phyloP scores from a whole-genome alignment of 2,113 vertebrate species.

The Muscicapa adusta region DNA sequence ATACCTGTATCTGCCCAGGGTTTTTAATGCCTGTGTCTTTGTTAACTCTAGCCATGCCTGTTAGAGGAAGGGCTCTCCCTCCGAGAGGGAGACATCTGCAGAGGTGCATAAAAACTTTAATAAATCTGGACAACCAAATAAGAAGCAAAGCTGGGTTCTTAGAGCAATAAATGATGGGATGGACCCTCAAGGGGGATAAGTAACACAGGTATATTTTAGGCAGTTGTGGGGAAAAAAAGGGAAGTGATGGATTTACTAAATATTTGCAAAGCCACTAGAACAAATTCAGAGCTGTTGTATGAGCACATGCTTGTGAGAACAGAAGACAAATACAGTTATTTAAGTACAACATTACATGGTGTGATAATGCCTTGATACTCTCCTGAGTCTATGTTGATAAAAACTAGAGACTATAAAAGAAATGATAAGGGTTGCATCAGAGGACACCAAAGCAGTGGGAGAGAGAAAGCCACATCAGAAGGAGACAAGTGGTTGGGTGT shows the following conservation, averaged over 20 bases:
- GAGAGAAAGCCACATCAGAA: neutral
- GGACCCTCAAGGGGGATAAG: neutral
- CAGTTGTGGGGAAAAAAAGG: neutral
- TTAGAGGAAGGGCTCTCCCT: neutral
- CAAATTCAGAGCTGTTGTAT: neutral
- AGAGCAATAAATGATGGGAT: neutral
- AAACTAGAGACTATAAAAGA: neutral
- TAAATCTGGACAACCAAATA: neutral
- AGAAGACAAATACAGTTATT: neutral
- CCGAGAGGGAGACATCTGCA: neutral
- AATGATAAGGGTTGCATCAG: neutral
- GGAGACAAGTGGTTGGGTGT: neutral
- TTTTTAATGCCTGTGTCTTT: neutral
- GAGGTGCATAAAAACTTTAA: neutral
- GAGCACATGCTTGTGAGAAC: neutral
- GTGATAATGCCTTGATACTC: neutral
- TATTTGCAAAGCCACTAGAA: neutral
- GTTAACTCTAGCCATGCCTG: neutral
- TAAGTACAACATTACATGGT: neutral
- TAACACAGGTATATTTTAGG: neutral
- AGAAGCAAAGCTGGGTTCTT: neutral
- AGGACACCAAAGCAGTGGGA: neutral
- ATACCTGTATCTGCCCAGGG: neutral
- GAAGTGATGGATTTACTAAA: neutral
- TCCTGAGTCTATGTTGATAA: neutral